A percentile compares a stretch with the other conserved stretches of the same genome.
phyloP scores from a whole-genome alignment of 2,888 invertebrate species.

The Augiades crinisus region DNA sequence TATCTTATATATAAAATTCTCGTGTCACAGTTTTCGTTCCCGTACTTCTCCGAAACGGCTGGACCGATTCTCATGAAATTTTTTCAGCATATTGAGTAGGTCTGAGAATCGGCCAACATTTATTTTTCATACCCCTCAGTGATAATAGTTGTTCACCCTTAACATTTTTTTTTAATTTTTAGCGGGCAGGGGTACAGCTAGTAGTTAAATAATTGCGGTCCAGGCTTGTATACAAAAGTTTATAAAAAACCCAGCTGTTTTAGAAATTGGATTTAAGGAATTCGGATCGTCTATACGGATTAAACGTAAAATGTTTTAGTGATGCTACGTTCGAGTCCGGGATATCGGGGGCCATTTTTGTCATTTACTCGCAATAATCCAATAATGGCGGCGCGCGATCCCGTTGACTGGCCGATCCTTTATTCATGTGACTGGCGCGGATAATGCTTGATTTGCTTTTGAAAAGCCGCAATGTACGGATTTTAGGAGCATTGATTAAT shows the following conservation, averaged over 20 bases:
- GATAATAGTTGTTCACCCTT: no score
- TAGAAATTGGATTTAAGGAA: conserved; percentile 10
- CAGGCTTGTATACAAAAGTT: no score
- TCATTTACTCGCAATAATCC: conserved; percentile 74
- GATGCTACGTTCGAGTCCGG: conserved; percentile 9
- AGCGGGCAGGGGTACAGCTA: no score
- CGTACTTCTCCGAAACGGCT: no score
- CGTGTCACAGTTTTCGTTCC: no score
- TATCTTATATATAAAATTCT: no score
- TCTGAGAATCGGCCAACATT: no score
- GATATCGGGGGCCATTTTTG: conserved; percentile 60
- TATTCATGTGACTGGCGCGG: conserved; percentile 66
- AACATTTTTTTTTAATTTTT: no score
- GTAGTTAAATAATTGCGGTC: no score
- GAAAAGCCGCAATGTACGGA: conserved; percentile 33
- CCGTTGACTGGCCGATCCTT: conserved; percentile 73
- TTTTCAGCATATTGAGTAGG: no score
- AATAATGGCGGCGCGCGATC: conserved; percentile 72
- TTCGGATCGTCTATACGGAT: conserved; percentile 7
- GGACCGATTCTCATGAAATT: no score
- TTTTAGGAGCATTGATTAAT: conserved; percentile 11
- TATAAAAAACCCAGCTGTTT: conserved; percentile 1
- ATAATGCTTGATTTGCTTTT: conserved; percentile 48
- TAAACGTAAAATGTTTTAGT: conserved; percentile 15
- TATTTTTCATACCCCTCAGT: no score